Base-by-base conservation (phyloP, 2,888 invertebrate genomes). In the Iselma pallidipennis region DNA sequence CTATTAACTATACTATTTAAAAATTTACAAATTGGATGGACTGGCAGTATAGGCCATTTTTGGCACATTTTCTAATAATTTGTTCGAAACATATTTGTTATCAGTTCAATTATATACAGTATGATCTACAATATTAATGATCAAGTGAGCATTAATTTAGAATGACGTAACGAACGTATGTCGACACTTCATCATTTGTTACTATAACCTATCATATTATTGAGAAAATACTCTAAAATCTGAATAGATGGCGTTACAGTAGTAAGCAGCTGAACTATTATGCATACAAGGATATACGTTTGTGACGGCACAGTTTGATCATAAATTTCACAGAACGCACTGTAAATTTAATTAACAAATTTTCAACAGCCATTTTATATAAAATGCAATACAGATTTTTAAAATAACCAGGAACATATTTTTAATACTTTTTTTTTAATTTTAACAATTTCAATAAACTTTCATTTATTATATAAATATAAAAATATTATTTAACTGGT, bases 31-130 rank as follows among this genome's bases (percentile, higher is more conserved):
- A 63, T 59, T 54, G 64, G 64, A 64, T 64, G 64, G 64, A 64
- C 57, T 64, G 64, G 57, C 60, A 64, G 57, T 64, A 59, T 57
- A 61, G 60, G 60, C 64, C 64, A 50, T 60, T 45, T 60, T 64
- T 64, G 64, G 64, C 64, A 64, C 64, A 59, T 57, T 57, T 28
- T 45, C 4, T 63, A 31, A n/a, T n/a, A n/a, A n/a, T 31, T 45
- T 45, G 45, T 3, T 45, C 45, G 19, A 45, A 21, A 45, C 1
- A 1, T 25, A 25, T 25, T 29, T 10, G 29, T 29, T 31, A 31
- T 31, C n/a, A 7, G 4, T 45, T 4, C 2, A 45, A 45, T 45
- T 45, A 45, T 45, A n/a, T n/a, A n/a, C n/a, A n/a, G n/a, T n/a
- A n/a, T n/a, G n/a, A n/a, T n/a, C n/a, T n/a, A n/a, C n/a, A n/a